Base-by-base conservation (phyloP, 2,113 vertebrate species). In the Delphinus delphis region DNA sequence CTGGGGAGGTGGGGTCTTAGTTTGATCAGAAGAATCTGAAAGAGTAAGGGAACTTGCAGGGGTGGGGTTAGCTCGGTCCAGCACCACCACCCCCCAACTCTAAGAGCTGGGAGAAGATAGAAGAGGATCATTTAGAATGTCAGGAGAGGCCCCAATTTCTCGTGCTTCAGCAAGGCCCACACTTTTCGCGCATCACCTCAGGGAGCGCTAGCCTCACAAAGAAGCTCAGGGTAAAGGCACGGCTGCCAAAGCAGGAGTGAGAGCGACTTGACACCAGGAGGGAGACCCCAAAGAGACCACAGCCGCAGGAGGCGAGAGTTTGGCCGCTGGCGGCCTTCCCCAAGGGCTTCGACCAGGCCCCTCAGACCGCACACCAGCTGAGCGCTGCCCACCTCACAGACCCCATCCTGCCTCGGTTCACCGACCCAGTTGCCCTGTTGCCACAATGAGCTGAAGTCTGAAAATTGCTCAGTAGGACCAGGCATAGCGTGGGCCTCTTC, bases 91-190 rank as follows among this genome's bases (percentile, higher is more conserved):
- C 12, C 47, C 12, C 47, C 50, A 50, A 50, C 47, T 50, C 55
- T 58, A 21, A 20, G 55, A 58, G 20, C 20, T 23, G 50, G 50
- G 50, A 50, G 50, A 15, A 50, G 50, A 4, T 50, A 50, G 50
- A 50, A 50, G 50, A 50, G 21, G 58, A 23, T 23, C 21, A 60
- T 9, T 60, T 60, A 60, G 58, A 60, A 60, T 60, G 55, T 58
- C 55, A 58, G 55, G 55, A 58, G 18, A 58, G 15, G 26, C 55
- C 73, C 6, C 13, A 2, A 3, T 0, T 0, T 4, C 67, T 44
- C 0, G 26, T 0, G 12, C 0, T 0, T 0, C 0, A 6, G 17
- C 0, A 6, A 12, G 13, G 26, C 7, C 8, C 0, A 9, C 26
- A 28, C 11, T 9, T 4, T 21, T 25, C 3, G 1, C 8, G 1